Conservation (phyloP, 2,113 vertebrate genomes). For the Heteronetta atricapilla region DNA sequence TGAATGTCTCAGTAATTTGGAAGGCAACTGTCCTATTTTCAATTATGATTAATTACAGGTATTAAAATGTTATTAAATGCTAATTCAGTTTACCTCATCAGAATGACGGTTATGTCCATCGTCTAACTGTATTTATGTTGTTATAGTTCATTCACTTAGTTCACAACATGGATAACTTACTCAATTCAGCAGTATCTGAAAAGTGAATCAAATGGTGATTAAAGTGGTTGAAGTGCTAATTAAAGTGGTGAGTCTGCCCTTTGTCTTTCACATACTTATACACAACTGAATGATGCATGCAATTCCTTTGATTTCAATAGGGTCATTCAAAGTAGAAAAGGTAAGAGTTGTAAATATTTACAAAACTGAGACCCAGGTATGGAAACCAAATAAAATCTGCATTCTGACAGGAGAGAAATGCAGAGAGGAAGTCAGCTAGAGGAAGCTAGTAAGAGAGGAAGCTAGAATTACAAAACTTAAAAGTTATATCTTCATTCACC, state of each 20-base stretch:
- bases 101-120: slow-evolving; percentile 26
- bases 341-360: background rate
- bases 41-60: slow-evolving; percentile 40
- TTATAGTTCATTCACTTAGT: background rate
- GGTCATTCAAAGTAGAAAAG: background rate
- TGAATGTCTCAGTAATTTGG: slow-evolving; percentile 24
- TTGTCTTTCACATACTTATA: background rate
- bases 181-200: background rate
- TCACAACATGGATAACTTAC: background rate
- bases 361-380: background rate
- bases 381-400: background rate
- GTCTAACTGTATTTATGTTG: background rate
- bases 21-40: slow-evolving; percentile 14
- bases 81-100: slow-evolving; percentile 33
- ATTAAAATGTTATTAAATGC: slow-evolving; percentile 46
- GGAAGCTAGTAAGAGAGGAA: background rate
- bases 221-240: slow-evolving; percentile 19
- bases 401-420: background rate
- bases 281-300: background rate
- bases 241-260: background rate
- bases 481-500: background rate
- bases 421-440: background rate
- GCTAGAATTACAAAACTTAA: background rate
- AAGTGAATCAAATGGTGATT: background rate
- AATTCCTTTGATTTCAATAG: background rate